These are phyloP conservation scores for Heteromurus nitidus DNA, from an alignment of 2,888 invertebrate species.

Conservation along the genomic window DNA sequence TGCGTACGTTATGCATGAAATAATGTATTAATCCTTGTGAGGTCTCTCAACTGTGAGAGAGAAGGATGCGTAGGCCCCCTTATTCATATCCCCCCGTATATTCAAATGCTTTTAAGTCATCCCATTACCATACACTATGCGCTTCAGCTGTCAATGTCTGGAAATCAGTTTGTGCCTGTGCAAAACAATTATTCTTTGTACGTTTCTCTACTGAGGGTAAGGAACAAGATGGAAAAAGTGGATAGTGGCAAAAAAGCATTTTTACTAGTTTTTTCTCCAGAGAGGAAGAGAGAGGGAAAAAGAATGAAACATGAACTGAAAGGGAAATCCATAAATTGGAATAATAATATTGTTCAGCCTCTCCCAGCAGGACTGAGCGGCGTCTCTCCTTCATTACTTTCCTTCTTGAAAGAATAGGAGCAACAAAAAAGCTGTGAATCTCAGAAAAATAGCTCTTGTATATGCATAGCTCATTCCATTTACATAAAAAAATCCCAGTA, in stretches of 20 bases:
- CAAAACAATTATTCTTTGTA: slow-evolving; percentile 1
- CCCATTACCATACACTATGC: no score
- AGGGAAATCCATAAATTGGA: slow-evolving; percentile 48
- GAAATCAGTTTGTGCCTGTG: slow-evolving; percentile 10
- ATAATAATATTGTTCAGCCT: slow-evolving; percentile 26
- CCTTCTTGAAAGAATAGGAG: slow-evolving; percentile 30
- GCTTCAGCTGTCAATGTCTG: not conserved
- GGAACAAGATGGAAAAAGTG: no score
- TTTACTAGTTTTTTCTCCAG: slow-evolving; percentile 34
- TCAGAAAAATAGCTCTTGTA: not conserved
- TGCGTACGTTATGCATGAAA: slow-evolving; percentile 61
- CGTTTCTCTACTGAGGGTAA: no score
- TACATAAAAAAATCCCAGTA: slow-evolving; percentile 24
- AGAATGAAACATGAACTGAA: slow-evolving; percentile 37
- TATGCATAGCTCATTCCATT: no score
- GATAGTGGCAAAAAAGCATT: slow-evolving; percentile 21
- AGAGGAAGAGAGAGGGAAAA: slow-evolving; percentile 8
- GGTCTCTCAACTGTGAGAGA: slow-evolving; percentile 48
- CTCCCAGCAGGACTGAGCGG: slow-evolving; percentile 18
- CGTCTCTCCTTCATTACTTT: slow-evolving; percentile 42
- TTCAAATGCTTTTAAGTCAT: no score
- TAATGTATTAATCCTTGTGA: slow-evolving; percentile 59
- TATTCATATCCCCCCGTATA: no score
- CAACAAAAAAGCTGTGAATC: slow-evolving; percentile 8
- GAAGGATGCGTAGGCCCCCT: no score